Evolutionary conservation across 2,113 vertebrate species (phyloP).

Genomic region (Epinephelus cyanopodus): DNA sequence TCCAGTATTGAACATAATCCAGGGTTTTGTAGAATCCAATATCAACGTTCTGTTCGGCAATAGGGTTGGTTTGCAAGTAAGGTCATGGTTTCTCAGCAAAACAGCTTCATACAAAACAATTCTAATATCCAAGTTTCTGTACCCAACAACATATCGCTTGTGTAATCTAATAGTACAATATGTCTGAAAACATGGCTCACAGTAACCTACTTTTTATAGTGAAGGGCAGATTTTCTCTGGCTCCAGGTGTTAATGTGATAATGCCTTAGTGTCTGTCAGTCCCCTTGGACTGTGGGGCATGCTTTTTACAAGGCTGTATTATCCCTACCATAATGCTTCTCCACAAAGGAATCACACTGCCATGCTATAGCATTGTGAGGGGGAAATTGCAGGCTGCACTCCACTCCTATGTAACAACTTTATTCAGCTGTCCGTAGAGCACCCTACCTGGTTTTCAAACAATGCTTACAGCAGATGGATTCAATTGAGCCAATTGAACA

Average conservation of each 20-base stretch:
- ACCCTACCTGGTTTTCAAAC: constrained; percentile 63
- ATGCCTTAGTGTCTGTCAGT: constrained; percentile 62
- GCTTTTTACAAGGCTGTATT: constrained; percentile 75
- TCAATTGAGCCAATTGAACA: constrained; percentile 57
- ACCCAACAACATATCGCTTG: not conserved
- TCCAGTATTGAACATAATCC: not conserved
- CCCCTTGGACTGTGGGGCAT: constrained; percentile 48
- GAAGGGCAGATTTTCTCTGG: constrained; percentile 53
- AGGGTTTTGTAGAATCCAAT: not conserved
- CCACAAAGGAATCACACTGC: constrained; percentile 70
- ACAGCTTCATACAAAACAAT: not conserved
- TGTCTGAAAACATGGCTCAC: constrained; percentile 25
- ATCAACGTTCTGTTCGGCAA: not conserved
- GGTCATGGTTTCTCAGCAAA: not conserved
- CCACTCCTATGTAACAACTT: constrained; percentile 59
- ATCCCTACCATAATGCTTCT: constrained; percentile 67
- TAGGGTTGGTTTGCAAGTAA: not conserved
- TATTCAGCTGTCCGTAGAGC: constrained; percentile 52
- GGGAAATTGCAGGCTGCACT: constrained; percentile 67
- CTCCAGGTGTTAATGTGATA: constrained; percentile 73
- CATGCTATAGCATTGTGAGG: constrained; percentile 57
- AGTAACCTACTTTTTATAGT: constrained; percentile 40
- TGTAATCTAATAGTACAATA: constrained; percentile 18
- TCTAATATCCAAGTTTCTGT: not conserved
- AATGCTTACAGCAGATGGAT: constrained; percentile 49